These are phyloP conservation scores for Ptychadena robeensis DNA, from an alignment of 2,797 vertebrate genomes.

Conservation along the genomic window DNA sequence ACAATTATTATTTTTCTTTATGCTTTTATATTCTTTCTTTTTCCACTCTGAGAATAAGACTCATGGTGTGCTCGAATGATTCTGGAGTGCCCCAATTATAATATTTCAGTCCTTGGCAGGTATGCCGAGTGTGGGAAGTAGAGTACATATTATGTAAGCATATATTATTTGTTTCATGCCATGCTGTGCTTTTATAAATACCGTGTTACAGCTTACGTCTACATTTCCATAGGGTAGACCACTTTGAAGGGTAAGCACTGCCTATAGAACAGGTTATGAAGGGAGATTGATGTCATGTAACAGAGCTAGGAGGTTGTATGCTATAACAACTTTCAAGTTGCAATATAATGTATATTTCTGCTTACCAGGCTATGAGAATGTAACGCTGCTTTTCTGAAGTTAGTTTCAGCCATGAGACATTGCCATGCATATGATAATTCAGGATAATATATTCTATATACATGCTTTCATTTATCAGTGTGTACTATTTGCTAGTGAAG, in stretches of 20 bases:
- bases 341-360: neutral
- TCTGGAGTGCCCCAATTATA: slow-evolving; percentile 30
- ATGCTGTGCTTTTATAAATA: slow-evolving; percentile 42
- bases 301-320: neutral
- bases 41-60: neutral
- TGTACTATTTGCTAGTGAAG: neutral
- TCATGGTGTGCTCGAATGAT: slow-evolving; percentile 19
- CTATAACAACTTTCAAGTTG: neutral
- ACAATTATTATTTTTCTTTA: slow-evolving; percentile 18
- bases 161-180: slow-evolving; percentile 46
- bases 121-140: slow-evolving; percentile 25
- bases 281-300: neutral
- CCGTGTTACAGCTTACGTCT: slow-evolving; percentile 22
- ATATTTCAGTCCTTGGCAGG: slow-evolving; percentile 30
- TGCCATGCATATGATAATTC: neutral
- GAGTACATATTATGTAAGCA: slow-evolving; percentile 20
- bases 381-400: neutral
- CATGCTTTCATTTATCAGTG: neutral
- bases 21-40: neutral
- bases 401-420: neutral
- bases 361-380: neutral
- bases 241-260: neutral
- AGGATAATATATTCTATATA: neutral
- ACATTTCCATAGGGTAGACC: neutral
- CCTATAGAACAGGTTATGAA: neutral